A percentile compares a stretch with the other conserved stretches of the same genome.
phyloP scores from a whole-genome alignment of 2,888 invertebrate species.

The Troides helena region DNA sequence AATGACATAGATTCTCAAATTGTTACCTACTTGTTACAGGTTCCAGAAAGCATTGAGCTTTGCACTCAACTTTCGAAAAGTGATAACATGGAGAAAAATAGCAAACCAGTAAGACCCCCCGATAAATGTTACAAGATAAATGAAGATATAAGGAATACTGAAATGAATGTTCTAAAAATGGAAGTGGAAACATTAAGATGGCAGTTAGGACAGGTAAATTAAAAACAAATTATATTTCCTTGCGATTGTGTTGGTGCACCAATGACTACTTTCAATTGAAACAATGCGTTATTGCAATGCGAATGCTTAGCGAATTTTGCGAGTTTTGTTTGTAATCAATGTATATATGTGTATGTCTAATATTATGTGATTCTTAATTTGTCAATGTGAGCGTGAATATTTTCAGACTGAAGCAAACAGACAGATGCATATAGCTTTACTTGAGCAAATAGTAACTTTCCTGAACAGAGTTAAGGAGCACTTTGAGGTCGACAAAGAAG shows the following conservation, averaged over 20 bases:
- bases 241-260: constrained; percentile 50
- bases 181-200: constrained; percentile 86
- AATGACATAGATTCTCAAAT: constrained; percentile 40
- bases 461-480: constrained; percentile 85
- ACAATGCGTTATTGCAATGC: constrained; percentile 31
- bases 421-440: constrained; percentile 86
- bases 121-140: constrained; percentile 45
- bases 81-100: constrained; percentile 50
- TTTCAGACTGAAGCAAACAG: constrained; percentile 85
- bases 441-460: constrained; percentile 85
- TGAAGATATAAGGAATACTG: constrained; percentile 55
- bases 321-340: constrained; percentile 12
- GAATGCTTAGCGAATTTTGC: constrained; percentile 44
- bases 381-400: constrained; percentile 45
- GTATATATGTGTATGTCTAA: neutral
- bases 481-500: constrained; percentile 67
- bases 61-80: constrained; percentile 63
- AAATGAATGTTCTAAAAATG: constrained; percentile 79
- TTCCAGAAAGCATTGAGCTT: constrained; percentile 65
- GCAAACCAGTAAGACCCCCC: constrained; percentile 50
- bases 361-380: constrained; percentile 28
- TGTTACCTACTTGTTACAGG: constrained; percentile 53
- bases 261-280: constrained; percentile 34
- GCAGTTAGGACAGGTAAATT: constrained; percentile 85
- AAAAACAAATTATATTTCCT: constrained; percentile 1